Evolutionary conservation across 2,888 invertebrate species (phyloP), one percentile per base, ranked within the genome.

Genomic region (Ferrisia virgata): DNA sequence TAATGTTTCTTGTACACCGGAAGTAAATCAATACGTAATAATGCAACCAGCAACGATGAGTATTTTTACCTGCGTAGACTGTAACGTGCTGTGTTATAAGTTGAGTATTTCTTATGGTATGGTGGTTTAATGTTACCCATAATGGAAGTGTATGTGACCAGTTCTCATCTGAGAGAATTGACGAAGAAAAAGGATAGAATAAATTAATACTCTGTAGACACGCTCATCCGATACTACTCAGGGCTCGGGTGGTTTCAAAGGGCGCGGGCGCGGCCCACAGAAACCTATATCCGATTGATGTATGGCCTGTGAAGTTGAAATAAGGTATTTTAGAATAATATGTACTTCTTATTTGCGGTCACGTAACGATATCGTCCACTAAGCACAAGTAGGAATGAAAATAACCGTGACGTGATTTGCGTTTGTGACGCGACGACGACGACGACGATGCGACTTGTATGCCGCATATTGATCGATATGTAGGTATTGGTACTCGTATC

Each of bases 321-420:
- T 53, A 11, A 18, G 53, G 53, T 53, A 53, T 53, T 53, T 53
- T 53, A 9, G 64, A 76, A 76, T 76, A 76, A 76, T 76, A 18
- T 76, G 36, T 33, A 15, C 18, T n/a, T 76, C 72, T 76, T 76
- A 76, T 76, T 76, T 76, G 72, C 36, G 72, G 72, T 76, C 72
- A 76, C 72, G 72, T 76, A 76, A 76, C 72, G 72, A 76, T 76
- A 36, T 76, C 72, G 72, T 76, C 18, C 72, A 76, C 64, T 64
- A 36, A 76, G 72, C 72, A n/a, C n/a, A n/a, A n/a, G 9, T 64
- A 31, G 28, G 72, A 76, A 76, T 36, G 72, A 76, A 76, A 76
- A 76, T 36, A 76, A 76, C 28, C 72, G 72, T 76, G 72, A 76
- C 36, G 36, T 36, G 72, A 18, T 69, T 69, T 69, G 31, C 31